Evolutionary conservation across 2,113 vertebrate genomes (phyloP), one percentile per base, ranked within the genome.

Genomic region (Gallinago undulata): DNA sequence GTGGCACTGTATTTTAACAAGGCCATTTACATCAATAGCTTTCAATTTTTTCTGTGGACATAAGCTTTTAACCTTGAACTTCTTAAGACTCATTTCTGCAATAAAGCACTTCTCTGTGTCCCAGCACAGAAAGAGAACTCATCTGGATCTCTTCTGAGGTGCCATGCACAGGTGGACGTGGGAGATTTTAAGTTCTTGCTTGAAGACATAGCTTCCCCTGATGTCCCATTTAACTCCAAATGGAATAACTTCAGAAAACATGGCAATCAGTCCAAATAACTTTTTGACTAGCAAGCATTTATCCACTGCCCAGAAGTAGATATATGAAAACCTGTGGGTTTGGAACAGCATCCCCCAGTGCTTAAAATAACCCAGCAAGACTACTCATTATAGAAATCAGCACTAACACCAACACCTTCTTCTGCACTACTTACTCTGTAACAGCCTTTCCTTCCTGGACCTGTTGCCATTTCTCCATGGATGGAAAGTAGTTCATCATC

Each of bases 11-110:
- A 37, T 28, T 79, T 50, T 53, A 45, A 18, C 13, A 19, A 5
- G 7, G 1, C 1, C 3, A 0, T 62, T 73, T 66, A 5, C 48
- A 33, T 13, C 0, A 0, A 35, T 15, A 83, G 39, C 27, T 79
- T 91, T 78, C 77, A 9, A 3, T 53, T 66, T 63, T 55, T 79
- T 60, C 50, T 57, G n/a, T 22, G 33, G 24, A 79, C 27, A 4
- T 2, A 48, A 47, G 9, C 45, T 76, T 75, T 76, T 45, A 37
- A 33, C 19, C 30, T 62, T 72, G 19, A 84, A 37, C 7, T 64
- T 75, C 25, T 66, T 60, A 53, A 21, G 14, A 11, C 13, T 69
- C 59, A n/a, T 22, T 69, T 41, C 66, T 4, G 6, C 33, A 81
- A 83, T 16, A 66, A 79, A 89, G 21, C 43, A 51, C 3, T 88